Evolutionary conservation across 2,113 vertebrate genomes (phyloP).

Genomic region (Pelecanoides urinatrix): DNA sequence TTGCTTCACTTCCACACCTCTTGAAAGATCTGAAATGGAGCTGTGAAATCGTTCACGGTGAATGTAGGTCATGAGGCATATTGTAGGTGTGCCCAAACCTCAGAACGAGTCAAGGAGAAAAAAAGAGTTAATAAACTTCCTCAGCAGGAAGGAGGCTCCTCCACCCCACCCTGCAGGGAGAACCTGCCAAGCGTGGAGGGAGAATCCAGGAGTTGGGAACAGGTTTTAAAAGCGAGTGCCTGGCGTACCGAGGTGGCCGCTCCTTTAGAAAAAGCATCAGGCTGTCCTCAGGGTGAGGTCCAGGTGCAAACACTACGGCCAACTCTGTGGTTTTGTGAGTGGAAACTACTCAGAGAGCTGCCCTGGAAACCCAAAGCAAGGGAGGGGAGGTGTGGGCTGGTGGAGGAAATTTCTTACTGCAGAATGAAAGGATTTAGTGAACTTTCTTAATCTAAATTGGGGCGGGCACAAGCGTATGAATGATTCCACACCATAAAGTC

Average conservation of each 20-base stretch:
- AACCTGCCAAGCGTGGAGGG: neutral
- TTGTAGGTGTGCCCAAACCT: conserved; percentile 11
- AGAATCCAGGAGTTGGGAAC: neutral
- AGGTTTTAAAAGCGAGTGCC: neutral
- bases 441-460: neutral
- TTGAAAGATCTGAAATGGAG: neutral
- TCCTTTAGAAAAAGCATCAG: neutral
- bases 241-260: neutral
- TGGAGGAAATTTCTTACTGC: neutral
- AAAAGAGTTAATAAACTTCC: neutral
- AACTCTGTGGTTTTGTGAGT: neutral
- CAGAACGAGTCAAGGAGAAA: neutral
- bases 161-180: conserved; percentile 23
- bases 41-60: rapidly evolving
- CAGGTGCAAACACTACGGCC: neutral
- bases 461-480: neutral
- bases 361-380: neutral
- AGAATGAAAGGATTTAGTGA: neutral
- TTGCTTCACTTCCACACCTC: neutral
- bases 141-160: neutral
- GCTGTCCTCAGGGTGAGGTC: neutral
- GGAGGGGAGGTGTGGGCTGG: neutral
- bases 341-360: neutral
- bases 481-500: neutral
- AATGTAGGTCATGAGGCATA: neutral